A percentile compares a stretch with the other conserved stretches of the same genome.
These are phyloP conservation scores for Prosapia bicincta DNA, from an alignment of 2,888 invertebrate genomes.

Conservation along the genomic window DNA sequence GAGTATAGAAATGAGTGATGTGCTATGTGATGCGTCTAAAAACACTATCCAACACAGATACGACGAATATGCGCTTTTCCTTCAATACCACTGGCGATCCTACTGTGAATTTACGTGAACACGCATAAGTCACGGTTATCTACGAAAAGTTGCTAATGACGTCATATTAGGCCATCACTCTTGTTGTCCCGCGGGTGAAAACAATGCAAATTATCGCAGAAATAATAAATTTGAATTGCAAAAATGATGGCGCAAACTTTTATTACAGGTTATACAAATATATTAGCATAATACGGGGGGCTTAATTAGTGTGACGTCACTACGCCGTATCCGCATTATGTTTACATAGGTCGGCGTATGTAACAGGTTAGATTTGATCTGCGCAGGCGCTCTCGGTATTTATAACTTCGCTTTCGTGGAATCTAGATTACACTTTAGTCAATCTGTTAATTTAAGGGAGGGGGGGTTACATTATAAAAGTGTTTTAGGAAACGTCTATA, in stretches of 20 bases:
- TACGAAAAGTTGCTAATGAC: not conserved
- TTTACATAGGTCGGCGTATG: not conserved
- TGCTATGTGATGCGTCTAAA: too few relatives aligned
- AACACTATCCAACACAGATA: too few relatives aligned
- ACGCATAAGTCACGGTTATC: not conserved
- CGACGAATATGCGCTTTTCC: too few relatives aligned
- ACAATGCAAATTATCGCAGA: conserved; percentile 15
- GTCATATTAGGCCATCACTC: not conserved
- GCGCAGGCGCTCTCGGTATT: too few relatives aligned
- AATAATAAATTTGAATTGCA: conserved; percentile 13
- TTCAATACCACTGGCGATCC: too few relatives aligned
- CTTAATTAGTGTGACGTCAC: not conserved
- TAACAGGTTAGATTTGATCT: not conserved
- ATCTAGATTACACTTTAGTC: too few relatives aligned
- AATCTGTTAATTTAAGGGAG: too few relatives aligned
- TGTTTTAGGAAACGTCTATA: too few relatives aligned
- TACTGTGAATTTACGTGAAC: too few relatives aligned
- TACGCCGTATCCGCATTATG: not conserved
- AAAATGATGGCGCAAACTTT: conserved; percentile 21
- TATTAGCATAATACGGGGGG: conserved; percentile 25
- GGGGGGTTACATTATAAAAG: too few relatives aligned
- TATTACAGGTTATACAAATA: conserved; percentile 28
- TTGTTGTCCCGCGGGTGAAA: conserved; percentile 1
- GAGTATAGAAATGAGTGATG: too few relatives aligned
- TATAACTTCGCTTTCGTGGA: too few relatives aligned